Conservation (phyloP, 2,797 vertebrate species). For the Cyprinodon diabolis region DNA sequence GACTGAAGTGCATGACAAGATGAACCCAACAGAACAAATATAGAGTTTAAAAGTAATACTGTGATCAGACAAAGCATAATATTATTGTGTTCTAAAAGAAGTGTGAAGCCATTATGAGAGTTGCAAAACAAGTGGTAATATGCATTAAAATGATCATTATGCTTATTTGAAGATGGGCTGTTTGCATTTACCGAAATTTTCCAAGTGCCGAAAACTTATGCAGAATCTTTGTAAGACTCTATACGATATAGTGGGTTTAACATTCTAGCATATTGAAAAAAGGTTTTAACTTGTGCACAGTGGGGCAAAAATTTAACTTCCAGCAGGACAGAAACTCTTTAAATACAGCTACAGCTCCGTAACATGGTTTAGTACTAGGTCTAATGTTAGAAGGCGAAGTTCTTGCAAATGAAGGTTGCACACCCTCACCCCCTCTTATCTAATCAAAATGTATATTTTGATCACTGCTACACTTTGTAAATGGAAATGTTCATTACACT, state of each 20-base stretch:
- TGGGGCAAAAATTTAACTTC: no score
- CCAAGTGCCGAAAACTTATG: neutral
- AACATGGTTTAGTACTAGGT: no score
- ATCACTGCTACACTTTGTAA: no score
- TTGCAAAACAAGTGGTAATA: neutral
- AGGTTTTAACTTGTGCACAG: neutral
- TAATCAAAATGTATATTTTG: no score
- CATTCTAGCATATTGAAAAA: neutral
- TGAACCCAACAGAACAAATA: constrained; percentile 5
- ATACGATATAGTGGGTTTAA: neutral
- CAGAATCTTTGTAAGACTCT: neutral
- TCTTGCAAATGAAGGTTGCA: no score
- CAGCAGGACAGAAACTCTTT: no score
- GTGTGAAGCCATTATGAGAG: neutral
- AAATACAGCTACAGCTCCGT: no score
- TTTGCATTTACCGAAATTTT: neutral
- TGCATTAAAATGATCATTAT: neutral
- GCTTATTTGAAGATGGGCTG: neutral
- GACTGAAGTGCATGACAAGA: constrained; percentile 25
- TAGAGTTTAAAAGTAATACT: neutral
- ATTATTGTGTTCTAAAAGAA: neutral
- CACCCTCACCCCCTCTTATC: no score
- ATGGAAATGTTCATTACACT: no score
- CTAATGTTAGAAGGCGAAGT: no score
- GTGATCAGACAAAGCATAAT: neutral